These are phyloP conservation scores for Drosophila fungiperda DNA, from an alignment of 2,888 invertebrate genomes.

Conservation along the genomic window DNA sequence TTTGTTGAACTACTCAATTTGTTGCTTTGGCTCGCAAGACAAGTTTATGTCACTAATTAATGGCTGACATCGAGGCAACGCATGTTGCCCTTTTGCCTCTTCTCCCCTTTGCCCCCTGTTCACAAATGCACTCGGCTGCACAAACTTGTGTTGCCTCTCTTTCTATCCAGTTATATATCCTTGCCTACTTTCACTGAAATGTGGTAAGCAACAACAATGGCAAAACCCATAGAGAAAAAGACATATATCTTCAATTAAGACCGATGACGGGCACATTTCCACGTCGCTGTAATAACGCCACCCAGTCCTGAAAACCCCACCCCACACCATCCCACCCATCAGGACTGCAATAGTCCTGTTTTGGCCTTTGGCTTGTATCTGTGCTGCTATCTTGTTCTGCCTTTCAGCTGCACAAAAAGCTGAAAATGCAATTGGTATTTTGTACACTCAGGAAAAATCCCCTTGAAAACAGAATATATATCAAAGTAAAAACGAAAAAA, in stretches of 20 bases:
- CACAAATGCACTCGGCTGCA: background rate
- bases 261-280: slow-evolving; percentile 42
- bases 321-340: background rate
- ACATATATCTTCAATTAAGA: slow-evolving; percentile 58
- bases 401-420: slow-evolving; percentile 23
- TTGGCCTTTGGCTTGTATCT: background rate
- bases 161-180: background rate
- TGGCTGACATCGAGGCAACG: slow-evolving; percentile 22
- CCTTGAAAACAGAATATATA: background rate
- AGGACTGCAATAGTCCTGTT: background rate
- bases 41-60: slow-evolving; percentile 49
- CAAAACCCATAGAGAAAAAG: background rate
- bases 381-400: background rate
- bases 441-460: slow-evolving; percentile 8
- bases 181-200: background rate
- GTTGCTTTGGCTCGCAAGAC: slow-evolving; percentile 8
- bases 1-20: slow-evolving; percentile 43
- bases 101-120: background rate
- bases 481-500: too few species aligned
- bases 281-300: background rate
- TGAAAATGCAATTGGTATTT: slow-evolving; percentile 47
- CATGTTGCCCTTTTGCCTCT: background rate
- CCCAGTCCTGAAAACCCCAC: background rate
- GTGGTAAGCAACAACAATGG: background rate
- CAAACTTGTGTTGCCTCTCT: background rate